Evolutionary conservation across 2,888 invertebrate genomes (phyloP), one percentile per base, ranked within the genome.

Genomic region (Homarus gammarus): DNA sequence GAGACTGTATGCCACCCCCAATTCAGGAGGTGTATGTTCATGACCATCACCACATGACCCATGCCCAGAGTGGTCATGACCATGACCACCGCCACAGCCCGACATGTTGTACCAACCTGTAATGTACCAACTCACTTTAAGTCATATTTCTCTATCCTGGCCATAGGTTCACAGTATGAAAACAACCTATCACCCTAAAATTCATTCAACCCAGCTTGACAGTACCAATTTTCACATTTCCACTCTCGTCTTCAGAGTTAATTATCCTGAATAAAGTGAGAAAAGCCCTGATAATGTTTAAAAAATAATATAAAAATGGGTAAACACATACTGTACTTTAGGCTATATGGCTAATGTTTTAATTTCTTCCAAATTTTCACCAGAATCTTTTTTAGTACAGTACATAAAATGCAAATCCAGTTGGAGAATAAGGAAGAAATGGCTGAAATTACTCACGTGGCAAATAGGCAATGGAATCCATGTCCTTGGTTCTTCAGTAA

Each of bases 1-100:
- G 87, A 99, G 95, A 95, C 97, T 98, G 93, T 97, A 98, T 92
- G 96, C 95, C 78, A 97, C 94, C 2, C 97, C 97, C 93, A 96
- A 94, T 94, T 97, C 96, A 15, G 95, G 94, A 92, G 92, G 92
- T 2, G 84, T 73, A 82, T 91, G 90, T 27, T 90, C 92, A 51
- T 87, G 89, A 1, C 92, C 92, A 6, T 82, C 89, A 36, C 78
- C 87, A 33, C 90, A 90, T 22, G 82, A 87, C 18, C 87, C 82
- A n/a, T 82, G 82, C 5, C 85, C 89, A 5, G 18, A 33, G 49
- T 85, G 84, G 44, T 84, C 75, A 81, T 89, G 89, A 10, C 89
- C 83, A 27, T 88, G 88, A 10, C 72, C 78, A 51, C 88, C 88
- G n/a, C 89, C 84, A 81, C 89, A 84, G 27, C 89, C 89, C 38